Conservation (phyloP, 53 echinoderm and acorn worm genomes). For the Henricia sp. region DNA sequence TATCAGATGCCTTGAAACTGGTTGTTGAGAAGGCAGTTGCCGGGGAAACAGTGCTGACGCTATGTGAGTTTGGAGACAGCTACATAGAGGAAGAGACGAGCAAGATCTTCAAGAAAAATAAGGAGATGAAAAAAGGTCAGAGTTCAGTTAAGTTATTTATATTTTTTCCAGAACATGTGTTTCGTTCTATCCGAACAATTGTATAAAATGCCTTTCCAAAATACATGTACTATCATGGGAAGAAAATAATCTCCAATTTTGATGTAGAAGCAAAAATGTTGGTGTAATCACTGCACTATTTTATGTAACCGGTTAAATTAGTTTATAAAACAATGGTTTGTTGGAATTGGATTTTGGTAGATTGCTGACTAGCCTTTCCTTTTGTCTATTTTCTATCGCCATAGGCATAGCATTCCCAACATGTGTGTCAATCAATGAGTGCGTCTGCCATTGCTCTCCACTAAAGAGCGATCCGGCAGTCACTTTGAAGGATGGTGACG, state of each 20-base stretch:
- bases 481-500: constrained; percentile 73
- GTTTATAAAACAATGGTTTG: not conserved
- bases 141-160: not conserved
- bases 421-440: constrained; percentile 87
- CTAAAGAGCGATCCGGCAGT: constrained; percentile 76
- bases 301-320: too few relatives aligned
- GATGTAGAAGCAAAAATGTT: too few relatives aligned
- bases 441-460: constrained; percentile 94
- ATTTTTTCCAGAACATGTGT: too few relatives aligned
- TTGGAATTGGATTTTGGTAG: not conserved
- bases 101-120: constrained; percentile 92
- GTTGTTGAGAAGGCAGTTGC: constrained; percentile 67
- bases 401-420: constrained; percentile 96
- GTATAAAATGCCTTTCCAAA: too few relatives aligned
- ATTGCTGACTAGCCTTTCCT: not conserved
- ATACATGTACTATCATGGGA: too few relatives aligned
- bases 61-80: constrained; percentile 86
- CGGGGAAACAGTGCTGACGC: constrained; percentile 71
- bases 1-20: constrained; percentile 75
- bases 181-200: too few relatives aligned
- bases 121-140: constrained; percentile 98
- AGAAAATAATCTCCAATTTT: too few relatives aligned
- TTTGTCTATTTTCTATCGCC: not conserved
- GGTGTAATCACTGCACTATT: too few relatives aligned
- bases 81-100: constrained; percentile 73